Evolutionary conservation across 2,113 vertebrate species (phyloP), one percentile per base, ranked within the genome.

Genomic region (Dolichallabes microphthalmus): DNA sequence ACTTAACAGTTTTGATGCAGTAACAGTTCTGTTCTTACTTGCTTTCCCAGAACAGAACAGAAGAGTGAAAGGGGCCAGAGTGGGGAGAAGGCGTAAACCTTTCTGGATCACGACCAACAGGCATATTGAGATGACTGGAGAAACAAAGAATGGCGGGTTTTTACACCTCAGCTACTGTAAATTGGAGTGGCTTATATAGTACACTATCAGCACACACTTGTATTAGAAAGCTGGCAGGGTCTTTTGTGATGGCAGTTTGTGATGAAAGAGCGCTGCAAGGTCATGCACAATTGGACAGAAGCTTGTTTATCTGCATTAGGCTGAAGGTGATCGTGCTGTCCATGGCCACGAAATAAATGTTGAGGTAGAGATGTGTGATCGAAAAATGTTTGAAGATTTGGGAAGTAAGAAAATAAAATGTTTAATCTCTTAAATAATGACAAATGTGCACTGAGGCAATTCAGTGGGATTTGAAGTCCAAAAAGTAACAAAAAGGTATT

Each of bases 241-340:
- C 50, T 78, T 82, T 64, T 32, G 30, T 53, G 63, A 22, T 85
- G 80, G 87, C 35, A 82, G 57, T 83, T 83, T 86, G 87, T 57
- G 78, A 80, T 82, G 76, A 86, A 80, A 35, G 20, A 78, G 9
- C 81, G 74, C 39, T 82, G 84, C 39, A 71, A 88, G 86, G 87
- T 85, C 86, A 86, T 63, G 22, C 60, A 57, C 52, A 58, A 63
- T 83, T 81, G 71, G 61, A 25, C 27, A 5, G 61, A 83, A 78
- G 58, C 45, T 27, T 52, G 61, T 73, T 57, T n/a, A 32, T 6
- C 20, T 53, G 2, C 35, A 73, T 68, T 12, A 52, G 63, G 74
- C 53, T 82, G 30, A 50, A 30, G 32, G 80, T 78, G 60, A 86
- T 84, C 82, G 83, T 63, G 52, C 71, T 78, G 57, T 85, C 63